Base-by-base conservation (phyloP, 1,140 invertebrate genomes). In the Plodia interpunctella region DNA sequence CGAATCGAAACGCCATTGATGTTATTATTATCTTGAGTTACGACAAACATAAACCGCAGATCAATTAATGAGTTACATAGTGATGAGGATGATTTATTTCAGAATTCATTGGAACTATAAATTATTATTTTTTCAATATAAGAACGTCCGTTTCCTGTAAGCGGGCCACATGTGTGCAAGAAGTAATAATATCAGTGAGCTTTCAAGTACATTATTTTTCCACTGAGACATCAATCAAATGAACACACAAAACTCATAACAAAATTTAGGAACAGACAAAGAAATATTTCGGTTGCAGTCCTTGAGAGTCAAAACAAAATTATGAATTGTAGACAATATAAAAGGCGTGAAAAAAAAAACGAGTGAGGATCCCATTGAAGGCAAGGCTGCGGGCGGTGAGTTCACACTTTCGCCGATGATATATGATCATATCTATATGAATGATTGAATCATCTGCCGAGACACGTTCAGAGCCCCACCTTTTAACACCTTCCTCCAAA, bases 401-500 rank as follows among this genome's bases (percentile, higher is more conserved):
- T 78, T 83, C 79, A 87, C 82, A 83, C 82, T 85, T 84, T 83
- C 70, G 74, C 78, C 74, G 72, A 83, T 87, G 84, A 87, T 87
- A 82, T 78, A 86, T 73, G 85, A 84, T 83, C 69, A 80, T 83
- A 82, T 82, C 82, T 78, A 61, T 65, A 83, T 88, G 83, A 88
- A 85, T 86, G 85, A 88, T 88, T 82, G 83, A 86, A 87, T 87
- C 80, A 80, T 86, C 80, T 79, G 69, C 71, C 68, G 68, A 57
- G 76, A 83, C 83, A 83, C 78, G 80, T 80, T 74, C 78, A 68
- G 70, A 68, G 70, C 60, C 64, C 68, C 71, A 76, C 74, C 84
- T 84, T 86, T 87, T 87, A 81, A 87, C 83, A 87, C 84, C 84
- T 87, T 77, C 80, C 70, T 83, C 76, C 69, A 72, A 81, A 77